Base-by-base conservation (phyloP, 2,797 vertebrate species). In the Caiman crocodilus region DNA sequence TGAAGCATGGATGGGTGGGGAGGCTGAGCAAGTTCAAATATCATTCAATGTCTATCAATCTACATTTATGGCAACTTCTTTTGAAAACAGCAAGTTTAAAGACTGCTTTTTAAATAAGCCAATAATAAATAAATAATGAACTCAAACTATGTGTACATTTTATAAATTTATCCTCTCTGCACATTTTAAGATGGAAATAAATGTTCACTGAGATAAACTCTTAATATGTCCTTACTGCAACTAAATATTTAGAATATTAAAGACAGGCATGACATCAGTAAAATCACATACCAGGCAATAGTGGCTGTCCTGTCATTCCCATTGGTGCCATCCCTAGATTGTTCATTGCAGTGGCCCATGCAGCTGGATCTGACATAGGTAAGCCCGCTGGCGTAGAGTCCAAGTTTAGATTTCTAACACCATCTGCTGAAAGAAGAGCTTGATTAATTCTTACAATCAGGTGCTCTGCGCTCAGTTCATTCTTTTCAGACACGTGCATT, bases 271-370 rank as follows among this genome's bases (percentile, higher is more conserved):
- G 5, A 78, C 1, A 13, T 8, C 55, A 64, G 32, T 2, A 71
- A 92, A 94, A 92, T 92, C 81, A 91, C 94, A 2, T 98, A 99
- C 99, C 99, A 96, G 99, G 98, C 96, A 99, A 98, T 79, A 99
- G 98, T 15, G 98, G 98, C 94, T 99, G 99, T 96, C 98, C 98
- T 1, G 98, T 98, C 94, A 99, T 98, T 90, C 99, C 98, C 88
- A 99, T 98, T 7, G 99, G 98, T 95, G 99, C 98, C 99, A 99
- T 99, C 81, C 99, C 98, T 79, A 99, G 98, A 96, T 99, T 99
- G 98, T 99, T 99, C 99, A 99, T 99, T 32, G 99, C 99, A 12
- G 99, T 99, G 64, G 99, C 98, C 99, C 99, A 99, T 85, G 99
- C 98, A 23, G 98, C 98, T 20, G 99, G 98, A 96, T 99, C 99